These are phyloP conservation scores for Trinectes maculatus DNA, from an alignment of 2,113 vertebrate species.

Conservation along the genomic window DNA sequence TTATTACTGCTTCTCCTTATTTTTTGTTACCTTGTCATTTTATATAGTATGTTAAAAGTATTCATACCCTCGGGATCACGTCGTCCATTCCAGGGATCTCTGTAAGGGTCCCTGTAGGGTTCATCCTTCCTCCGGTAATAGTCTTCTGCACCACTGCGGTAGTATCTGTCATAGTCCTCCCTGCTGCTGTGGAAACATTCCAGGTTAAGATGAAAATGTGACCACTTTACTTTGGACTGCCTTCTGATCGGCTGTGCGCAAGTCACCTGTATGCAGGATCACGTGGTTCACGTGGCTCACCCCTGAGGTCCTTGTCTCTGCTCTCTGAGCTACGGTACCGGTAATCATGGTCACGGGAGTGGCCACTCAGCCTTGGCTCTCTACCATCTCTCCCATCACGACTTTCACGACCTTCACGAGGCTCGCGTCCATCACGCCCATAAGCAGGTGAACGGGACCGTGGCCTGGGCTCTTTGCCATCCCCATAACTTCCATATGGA, in stretches of 20 bases:
- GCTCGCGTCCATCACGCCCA: conserved; percentile 69
- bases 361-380: conserved; percentile 75
- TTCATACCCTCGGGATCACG: conserved; percentile 85
- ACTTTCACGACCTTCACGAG: conserved; percentile 67
- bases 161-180: conserved; percentile 88
- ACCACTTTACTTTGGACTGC: accelerated
- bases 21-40: too few species aligned
- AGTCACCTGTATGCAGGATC: conserved; percentile 77
- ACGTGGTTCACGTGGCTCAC: conserved; percentile 18
- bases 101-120: conserved; percentile 86
- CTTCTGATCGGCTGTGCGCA: neutral
- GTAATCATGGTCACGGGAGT: conserved; percentile 84
- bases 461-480: conserved; percentile 73
- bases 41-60: neutral
- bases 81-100: conserved; percentile 88
- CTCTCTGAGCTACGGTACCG: conserved; percentile 81
- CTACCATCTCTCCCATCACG: conserved; percentile 83
- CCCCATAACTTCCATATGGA: conserved; percentile 70
- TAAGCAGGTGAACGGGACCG: conserved; percentile 84
- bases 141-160: conserved; percentile 82
- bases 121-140: conserved; percentile 91
- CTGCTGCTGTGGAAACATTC: conserved; percentile 63
- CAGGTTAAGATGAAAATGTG: neutral
- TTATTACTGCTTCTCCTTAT: too few species aligned
- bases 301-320: conserved; percentile 77